phyloP scores from a whole-genome alignment of 2,888 invertebrate genomes.

The Phorcus lineatus region DNA sequence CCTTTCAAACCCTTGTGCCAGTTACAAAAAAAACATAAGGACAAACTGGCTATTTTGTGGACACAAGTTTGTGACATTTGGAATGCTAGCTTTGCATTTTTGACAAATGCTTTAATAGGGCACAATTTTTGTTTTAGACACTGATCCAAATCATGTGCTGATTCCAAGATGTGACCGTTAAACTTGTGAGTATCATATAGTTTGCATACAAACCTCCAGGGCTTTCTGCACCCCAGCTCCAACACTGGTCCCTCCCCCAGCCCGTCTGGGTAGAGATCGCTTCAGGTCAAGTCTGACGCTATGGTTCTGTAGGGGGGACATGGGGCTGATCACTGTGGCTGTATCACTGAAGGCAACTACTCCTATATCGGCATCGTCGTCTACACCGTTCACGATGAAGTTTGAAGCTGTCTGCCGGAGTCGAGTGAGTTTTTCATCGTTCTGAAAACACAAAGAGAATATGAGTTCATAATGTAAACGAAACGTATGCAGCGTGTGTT shows the following conservation, averaged over 20 bases:
- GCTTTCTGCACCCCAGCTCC: conserved; percentile 31
- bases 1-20: no score
- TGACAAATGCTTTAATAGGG: no score
- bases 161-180: no score
- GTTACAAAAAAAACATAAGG: no score
- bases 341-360: conserved; percentile 32
- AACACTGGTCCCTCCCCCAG: conserved; percentile 34
- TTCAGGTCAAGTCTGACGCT: conserved; percentile 24
- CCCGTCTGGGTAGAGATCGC: conserved; percentile 19
- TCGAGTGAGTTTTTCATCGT: conserved; percentile 34
- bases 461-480: no score
- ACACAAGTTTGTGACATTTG: no score
- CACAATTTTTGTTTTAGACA: no score
- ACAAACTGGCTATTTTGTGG: no score
- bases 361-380: conserved; percentile 28
- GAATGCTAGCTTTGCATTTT: no score
- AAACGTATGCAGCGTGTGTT: no score
- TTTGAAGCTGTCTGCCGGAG: conserved; percentile 41
- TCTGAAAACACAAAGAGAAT: no score
- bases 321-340: conserved; percentile 26
- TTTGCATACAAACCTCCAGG: conserved; percentile 27
- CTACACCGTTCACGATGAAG: conserved; percentile 39
- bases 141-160: no score
- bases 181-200: neutral
- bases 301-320: conserved; percentile 18